Base-by-base conservation (phyloP, 2,888 invertebrate species). In the Galerucella nymphaeae region DNA sequence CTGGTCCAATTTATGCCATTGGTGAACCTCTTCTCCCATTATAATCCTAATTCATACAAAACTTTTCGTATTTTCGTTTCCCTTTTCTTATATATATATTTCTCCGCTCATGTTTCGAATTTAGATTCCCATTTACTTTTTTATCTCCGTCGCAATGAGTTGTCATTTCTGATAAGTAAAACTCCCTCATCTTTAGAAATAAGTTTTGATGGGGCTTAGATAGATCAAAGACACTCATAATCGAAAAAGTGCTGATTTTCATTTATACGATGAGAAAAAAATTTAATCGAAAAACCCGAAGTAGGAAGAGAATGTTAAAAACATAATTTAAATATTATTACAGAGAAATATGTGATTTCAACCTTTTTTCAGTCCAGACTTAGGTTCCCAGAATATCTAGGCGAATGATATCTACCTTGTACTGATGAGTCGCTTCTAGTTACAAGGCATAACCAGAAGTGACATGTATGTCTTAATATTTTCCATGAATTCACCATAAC, bases 61-160 rank as follows among this genome's bases (percentile, higher is more conserved):
- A n/a, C n/a, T n/a, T n/a, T n/a, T n/a, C n/a, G n/a, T n/a, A n/a
- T 23, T 23, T 23, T 23, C 16, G 11, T 53, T 38, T 18, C 53
- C 53, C 53, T 53, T 0, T 45, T 45, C 13, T 45, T 18, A 5
- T 53, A 50, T 48, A 48, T 48, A 45, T 6, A 53, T 10, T n/a
- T 53, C 53, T 53, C 18, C 16, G 53, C 53, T 11, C 53, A 11
- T 53, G 53, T 66, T 70, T 80, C 81, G 82, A 83, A 83, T 84
- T 80, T 82, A 77, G 80, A 80, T 82, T 77, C 80, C 81, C 81
- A 82, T 81, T 82, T 82, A 82, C 10, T 80, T 81, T 82, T 78
- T 81, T 81, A 75, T 76, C 70, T 76, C 70, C 70, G 50, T 55
- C 71, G 69, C 71, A 71, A 74, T 74, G 72, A 69, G 69, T 74